phyloP scores from a whole-genome alignment of 2,113 vertebrate genomes.

The Leucosticte australis region DNA sequence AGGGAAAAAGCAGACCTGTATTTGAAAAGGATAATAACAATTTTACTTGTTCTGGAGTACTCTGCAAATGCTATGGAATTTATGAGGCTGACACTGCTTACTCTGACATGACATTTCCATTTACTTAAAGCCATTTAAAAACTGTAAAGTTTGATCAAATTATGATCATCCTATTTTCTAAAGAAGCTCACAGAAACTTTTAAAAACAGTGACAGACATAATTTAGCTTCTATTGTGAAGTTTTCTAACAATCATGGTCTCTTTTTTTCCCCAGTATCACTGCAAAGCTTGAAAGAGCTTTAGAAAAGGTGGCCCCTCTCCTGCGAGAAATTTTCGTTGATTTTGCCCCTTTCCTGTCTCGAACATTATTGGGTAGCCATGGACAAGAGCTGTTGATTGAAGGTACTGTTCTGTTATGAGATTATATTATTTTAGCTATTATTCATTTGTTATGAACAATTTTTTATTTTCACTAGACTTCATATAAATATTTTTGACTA shows the following conservation, averaged over 20 bases:
- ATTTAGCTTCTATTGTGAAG: constrained; percentile 39
- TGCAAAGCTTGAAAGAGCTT: constrained; percentile 93
- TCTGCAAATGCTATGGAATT: background rate
- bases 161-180: background rate
- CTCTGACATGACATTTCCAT: background rate
- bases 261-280: constrained; percentile 87
- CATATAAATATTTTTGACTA: background rate
- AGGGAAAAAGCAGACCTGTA: background rate
- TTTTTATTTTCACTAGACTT: background rate
- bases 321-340: constrained; percentile 98
- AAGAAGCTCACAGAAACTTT: background rate
- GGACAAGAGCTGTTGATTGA: constrained; percentile 98
- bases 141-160: background rate
- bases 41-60: background rate
- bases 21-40: background rate
- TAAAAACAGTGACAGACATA: background rate
- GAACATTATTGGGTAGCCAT: constrained; percentile 94
- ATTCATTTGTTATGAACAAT: background rate
- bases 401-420: constrained; percentile 85
- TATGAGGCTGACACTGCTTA: background rate
- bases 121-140: background rate
- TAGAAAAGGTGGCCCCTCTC: constrained; percentile 96
- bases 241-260: constrained; percentile 32
- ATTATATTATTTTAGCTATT: background rate
- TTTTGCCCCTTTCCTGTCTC: constrained; percentile 96